Percentiles rank a stretch among this genome's conserved stretches.
phyloP scores from a whole-genome alignment of 92 coral and sea anemone genomes.

The Muricea muricata region DNA sequence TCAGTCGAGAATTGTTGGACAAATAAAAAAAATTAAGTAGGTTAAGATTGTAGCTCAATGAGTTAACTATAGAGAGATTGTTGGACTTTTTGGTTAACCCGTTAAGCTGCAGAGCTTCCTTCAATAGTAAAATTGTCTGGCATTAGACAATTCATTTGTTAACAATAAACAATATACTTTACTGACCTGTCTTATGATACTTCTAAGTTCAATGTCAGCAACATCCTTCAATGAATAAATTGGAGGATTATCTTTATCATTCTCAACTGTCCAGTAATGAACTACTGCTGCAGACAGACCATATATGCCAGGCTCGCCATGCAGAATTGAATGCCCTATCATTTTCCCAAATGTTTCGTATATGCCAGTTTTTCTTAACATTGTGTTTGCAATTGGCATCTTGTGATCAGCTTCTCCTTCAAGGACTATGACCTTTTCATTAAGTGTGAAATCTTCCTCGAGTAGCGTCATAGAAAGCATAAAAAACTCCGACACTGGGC shows the following conservation, averaged over 20 bases:
- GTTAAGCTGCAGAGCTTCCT: too few relatives aligned
- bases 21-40: too few relatives aligned
- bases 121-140: too few relatives aligned
- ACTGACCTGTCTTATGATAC: constrained; percentile 13
- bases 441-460: neutral
- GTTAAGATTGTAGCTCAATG: too few relatives aligned
- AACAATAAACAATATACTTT: neutral
- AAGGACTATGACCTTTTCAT: neutral
- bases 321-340: constrained; percentile 13
- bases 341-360: constrained; percentile 9
- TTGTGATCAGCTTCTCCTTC: constrained; percentile 14
- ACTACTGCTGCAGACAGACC: constrained; percentile 15
- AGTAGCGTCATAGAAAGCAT: neutral
- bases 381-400: constrained; percentile 15
- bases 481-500: constrained; percentile 1
- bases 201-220: constrained; percentile 6
- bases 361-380: constrained; percentile 1
- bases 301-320: constrained; percentile 20
- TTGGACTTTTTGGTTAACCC: too few relatives aligned
- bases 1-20: too few relatives aligned
- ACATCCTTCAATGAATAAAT: neutral
- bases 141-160: neutral
- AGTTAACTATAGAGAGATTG: too few relatives aligned
- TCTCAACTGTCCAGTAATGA: constrained; percentile 2
- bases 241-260: neutral